Conservation (phyloP, 2,888 invertebrate species). For the Orchesella flavescens region DNA sequence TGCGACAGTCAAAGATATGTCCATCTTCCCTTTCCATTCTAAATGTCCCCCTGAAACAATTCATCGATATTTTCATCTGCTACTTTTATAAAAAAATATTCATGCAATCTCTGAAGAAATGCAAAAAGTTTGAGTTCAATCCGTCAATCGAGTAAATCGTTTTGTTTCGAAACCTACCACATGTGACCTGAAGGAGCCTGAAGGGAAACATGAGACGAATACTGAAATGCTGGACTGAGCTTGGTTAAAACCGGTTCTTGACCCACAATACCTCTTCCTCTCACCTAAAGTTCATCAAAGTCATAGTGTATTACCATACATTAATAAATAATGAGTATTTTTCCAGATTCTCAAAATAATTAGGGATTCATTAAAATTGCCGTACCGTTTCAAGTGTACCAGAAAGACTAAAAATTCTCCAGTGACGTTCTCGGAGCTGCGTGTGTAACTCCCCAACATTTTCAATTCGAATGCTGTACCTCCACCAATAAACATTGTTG, state of each 20-base stretch:
- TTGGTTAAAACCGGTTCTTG: slow-evolving; percentile 95
- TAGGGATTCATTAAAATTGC: background rate
- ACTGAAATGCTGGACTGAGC: no score
- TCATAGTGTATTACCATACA: no score
- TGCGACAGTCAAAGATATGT: slow-evolving; percentile 97
- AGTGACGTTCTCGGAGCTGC: slow-evolving; percentile 95
- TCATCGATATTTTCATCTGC: no score
- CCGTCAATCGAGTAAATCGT: no score
- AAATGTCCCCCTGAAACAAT: slow-evolving; percentile 89
- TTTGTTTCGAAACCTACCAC: slow-evolving; percentile 84
- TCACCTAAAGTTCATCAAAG: slow-evolving; percentile 74
- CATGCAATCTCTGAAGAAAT: background rate
- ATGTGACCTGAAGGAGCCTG: slow-evolving; percentile 98
- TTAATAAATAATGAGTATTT: no score
- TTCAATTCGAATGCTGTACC: slow-evolving; percentile 97
- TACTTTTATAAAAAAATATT: no score
- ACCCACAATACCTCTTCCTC: slow-evolving; percentile 97
- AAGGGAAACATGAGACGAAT: no score
- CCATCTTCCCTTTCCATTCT: no score
- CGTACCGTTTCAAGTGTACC: slow-evolving; percentile 92
- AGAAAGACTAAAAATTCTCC: slow-evolving; percentile 96
- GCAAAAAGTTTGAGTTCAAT: no score
- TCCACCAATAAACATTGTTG: slow-evolving; percentile 96
- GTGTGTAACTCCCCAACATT: slow-evolving; percentile 92
- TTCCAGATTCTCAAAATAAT: no score